Evolutionary conservation across 2,113 vertebrate species (phyloP).

Genomic region (Loxodonta africana): DNA sequence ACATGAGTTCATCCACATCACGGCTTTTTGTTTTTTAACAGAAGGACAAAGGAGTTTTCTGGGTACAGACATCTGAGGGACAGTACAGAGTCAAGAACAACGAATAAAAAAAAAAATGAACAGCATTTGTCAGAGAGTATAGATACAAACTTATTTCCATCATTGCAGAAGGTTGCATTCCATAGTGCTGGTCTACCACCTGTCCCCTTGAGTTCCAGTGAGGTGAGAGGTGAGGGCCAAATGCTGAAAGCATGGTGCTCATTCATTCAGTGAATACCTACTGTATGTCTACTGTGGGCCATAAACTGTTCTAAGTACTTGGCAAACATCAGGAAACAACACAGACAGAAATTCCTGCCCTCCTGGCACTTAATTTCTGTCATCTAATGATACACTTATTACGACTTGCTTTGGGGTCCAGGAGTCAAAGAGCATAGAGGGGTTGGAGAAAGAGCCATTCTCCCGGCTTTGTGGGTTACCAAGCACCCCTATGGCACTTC

Average conservation of each 20-base stretch:
- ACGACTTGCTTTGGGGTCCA: not conserved
- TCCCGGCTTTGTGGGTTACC: not conserved
- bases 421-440: not conserved
- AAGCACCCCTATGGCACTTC: not conserved
- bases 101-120: not conserved
- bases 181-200: too few relatives aligned
- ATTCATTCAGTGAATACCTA: not conserved
- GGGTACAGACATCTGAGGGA: not conserved
- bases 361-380: not conserved
- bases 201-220: not conserved
- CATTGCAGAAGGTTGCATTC: not conserved
- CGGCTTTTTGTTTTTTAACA: not conserved
- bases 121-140: too few relatives aligned
- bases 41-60: not conserved
- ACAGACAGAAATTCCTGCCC: not conserved
- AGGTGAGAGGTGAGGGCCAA: not conserved
- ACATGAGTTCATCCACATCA: not conserved
- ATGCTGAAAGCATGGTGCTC: not conserved
- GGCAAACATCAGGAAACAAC: not conserved
- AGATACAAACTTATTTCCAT: not conserved
- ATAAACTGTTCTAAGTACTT: not conserved
- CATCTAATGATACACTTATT: not conserved
- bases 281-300: not conserved
- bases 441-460: not conserved
- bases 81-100: not conserved